Base-by-base conservation (phyloP, 1,140 invertebrate species). In the Wiebesia pumilae region DNA sequence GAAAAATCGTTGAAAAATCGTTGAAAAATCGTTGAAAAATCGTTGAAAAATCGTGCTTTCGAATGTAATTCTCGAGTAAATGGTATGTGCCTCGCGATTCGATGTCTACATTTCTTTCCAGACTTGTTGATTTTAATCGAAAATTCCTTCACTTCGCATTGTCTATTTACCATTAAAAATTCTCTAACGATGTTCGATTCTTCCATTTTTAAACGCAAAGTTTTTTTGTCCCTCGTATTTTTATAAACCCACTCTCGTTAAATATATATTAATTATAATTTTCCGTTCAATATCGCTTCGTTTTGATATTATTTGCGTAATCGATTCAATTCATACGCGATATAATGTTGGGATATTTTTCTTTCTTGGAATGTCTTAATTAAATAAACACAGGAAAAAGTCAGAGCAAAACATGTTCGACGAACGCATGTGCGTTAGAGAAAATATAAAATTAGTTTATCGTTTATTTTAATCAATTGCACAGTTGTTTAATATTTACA, bases 401-500 rank as follows among this genome's bases (percentile, higher is more conserved):
- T 75, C 24, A 21, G 69, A 71, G 16, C 33, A 38, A 71, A 71
- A 38, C 33, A 24, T 24, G 6, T 71, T 71, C 3, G 10, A 35
- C 33, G 30, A 71, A 38, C 35, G 21, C 33, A 24, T 10, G 19
- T 43, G 43, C 71, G 71, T 75, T n/a, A 43, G 24, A 21, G 38
- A 43, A 75, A 38, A 73, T 73, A 73, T 73, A 40, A 38, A 73
- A 73, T 73, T 73, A 73, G 69, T 27, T 40, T 40, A 40, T 38
- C 38, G 71, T 75, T 75, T 75, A 75, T 75, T 75, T 75, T n/a
- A 40, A 75, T n/a, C 24, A 75, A 43, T 75, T 75, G 38, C 71
- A 43, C 71, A 43, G 71, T 43, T 43, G 71, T 40, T 43, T 27
- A 24, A 38, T 43, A 43, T 71, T 71, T 71, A 71, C 69, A 75